Percentiles rank a stretch among this genome's conserved stretches.
Conservation (phyloP, 2,113 vertebrate species). For the Cairina moschata region DNA sequence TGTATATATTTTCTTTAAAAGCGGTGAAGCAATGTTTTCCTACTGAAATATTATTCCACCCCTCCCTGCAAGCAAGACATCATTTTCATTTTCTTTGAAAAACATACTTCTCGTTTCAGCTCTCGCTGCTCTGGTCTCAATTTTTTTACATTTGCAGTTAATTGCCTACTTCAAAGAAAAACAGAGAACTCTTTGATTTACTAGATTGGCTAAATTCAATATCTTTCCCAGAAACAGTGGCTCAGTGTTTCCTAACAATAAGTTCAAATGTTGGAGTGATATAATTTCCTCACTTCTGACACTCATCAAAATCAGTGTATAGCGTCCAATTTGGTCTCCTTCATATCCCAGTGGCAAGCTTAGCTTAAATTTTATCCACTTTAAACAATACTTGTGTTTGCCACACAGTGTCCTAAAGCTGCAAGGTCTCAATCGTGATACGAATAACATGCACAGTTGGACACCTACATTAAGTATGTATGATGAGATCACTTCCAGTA, state of each 20-base stretch:
- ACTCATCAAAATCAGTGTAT: slow-evolving; percentile 33
- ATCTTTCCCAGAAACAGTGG: slow-evolving; percentile 49
- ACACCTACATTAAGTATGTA: slow-evolving; percentile 69
- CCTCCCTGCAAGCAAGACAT: background rate
- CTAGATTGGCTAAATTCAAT: slow-evolving; percentile 4
- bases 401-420: slow-evolving; percentile 53
- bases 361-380: slow-evolving; percentile 27
- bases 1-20: background rate
- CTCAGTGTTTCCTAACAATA: slow-evolving; percentile 25
- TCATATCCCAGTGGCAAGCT: slow-evolving; percentile 12
- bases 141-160: slow-evolving; percentile 47
- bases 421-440: slow-evolving; percentile 56
- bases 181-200: slow-evolving; percentile 39
- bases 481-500: slow-evolving; percentile 86
- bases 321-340: slow-evolving; percentile 20
- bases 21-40: slow-evolving; percentile 23
- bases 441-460: slow-evolving; percentile 74
- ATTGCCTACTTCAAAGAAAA: slow-evolving; percentile 34
- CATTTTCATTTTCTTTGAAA: background rate
- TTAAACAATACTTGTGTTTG: slow-evolving; percentile 48
- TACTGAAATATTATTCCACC: background rate
- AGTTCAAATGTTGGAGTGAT: slow-evolving; percentile 22
- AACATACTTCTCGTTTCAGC: background rate
- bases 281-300: slow-evolving; percentile 58
- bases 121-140: background rate